These are phyloP conservation scores for Hedychridium roseum DNA, from an alignment of 2,888 invertebrate species.

Conservation along the genomic window DNA sequence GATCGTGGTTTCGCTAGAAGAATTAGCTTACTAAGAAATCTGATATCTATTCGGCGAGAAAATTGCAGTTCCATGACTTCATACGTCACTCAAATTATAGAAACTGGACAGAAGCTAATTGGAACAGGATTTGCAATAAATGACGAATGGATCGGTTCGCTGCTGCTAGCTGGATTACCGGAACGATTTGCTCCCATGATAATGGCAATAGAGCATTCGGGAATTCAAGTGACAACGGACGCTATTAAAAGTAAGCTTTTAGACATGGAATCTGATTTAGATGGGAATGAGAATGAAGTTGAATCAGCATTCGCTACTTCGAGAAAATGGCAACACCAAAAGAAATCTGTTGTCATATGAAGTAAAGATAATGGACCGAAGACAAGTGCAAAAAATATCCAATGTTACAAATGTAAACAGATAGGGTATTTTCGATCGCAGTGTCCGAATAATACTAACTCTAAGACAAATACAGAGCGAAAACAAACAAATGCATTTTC, in stretches of 20 bases:
- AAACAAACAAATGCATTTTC: constrained; percentile 38
- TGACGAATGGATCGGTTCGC: constrained; percentile 2
- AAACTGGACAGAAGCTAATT: constrained; percentile 11
- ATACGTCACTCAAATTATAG: too few species aligned
- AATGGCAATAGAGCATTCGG: too few species aligned
- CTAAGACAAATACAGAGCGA: too few species aligned
- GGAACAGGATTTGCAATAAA: constrained; percentile 4
- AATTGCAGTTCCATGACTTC: constrained; percentile 4
- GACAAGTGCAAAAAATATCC: constrained; percentile 3
- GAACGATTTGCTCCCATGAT: constrained; percentile 27
- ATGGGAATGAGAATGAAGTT: neutral
- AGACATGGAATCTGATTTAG: constrained; percentile 25
- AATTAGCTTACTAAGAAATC: constrained; percentile 37
- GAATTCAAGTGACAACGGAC: constrained; percentile 36
- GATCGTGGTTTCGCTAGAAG: constrained; percentile 43
- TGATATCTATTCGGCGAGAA: constrained; percentile 26
- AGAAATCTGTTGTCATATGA: too few species aligned
- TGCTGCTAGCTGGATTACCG: constrained; percentile 13
- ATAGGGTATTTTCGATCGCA: constrained; percentile 22
- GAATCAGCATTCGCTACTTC: neutral
- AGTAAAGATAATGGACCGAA: too few species aligned
- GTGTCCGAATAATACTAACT: constrained; percentile 1
- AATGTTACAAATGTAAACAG: constrained; percentile 23
- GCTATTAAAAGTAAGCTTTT: constrained; percentile 42
- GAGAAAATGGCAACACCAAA: too few species aligned